These are phyloP conservation scores for Capromys pilorides DNA, from an alignment of 2,797 vertebrate species.

Conservation along the genomic window DNA sequence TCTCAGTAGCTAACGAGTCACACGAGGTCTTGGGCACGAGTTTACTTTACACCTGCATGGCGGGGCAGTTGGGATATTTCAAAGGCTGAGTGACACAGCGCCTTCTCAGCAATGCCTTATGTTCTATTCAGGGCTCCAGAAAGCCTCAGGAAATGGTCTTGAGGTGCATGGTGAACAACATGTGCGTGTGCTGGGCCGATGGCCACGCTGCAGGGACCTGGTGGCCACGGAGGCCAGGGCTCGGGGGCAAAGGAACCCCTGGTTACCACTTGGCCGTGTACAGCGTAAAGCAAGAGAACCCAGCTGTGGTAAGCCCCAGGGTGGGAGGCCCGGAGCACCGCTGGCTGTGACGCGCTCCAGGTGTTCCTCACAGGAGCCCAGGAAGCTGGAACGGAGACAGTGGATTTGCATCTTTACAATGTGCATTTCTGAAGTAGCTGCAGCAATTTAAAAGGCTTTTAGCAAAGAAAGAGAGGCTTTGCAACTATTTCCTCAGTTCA, in stretches of 20 bases:
- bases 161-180: neutral
- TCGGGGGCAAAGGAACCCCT: too few relatives aligned
- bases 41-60: neutral
- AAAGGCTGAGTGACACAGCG: neutral
- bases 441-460: neutral
- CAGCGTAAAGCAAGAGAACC: rapidly evolving
- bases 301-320: too few relatives aligned
- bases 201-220: rapidly evolving
- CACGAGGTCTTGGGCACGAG: neutral
- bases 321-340: too few relatives aligned
- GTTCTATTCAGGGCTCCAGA: neutral
- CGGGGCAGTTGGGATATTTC: neutral
- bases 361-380: rapidly evolving
- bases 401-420: neutral
- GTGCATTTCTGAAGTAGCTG: neutral
- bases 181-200: rapidly evolving
- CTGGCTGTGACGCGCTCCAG: rapidly evolving
- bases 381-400: neutral
- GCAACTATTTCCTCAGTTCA: slow-evolving; percentile 35
- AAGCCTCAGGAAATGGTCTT: neutral
- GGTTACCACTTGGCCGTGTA: rapidly evolving
- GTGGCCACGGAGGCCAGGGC: too few relatives aligned
- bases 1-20: neutral
- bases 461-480: slow-evolving; percentile 5
- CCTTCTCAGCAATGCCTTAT: neutral